These are phyloP conservation scores for Hedychridium roseum DNA, from an alignment of 2,888 invertebrate genomes.

Conservation along the genomic window DNA sequence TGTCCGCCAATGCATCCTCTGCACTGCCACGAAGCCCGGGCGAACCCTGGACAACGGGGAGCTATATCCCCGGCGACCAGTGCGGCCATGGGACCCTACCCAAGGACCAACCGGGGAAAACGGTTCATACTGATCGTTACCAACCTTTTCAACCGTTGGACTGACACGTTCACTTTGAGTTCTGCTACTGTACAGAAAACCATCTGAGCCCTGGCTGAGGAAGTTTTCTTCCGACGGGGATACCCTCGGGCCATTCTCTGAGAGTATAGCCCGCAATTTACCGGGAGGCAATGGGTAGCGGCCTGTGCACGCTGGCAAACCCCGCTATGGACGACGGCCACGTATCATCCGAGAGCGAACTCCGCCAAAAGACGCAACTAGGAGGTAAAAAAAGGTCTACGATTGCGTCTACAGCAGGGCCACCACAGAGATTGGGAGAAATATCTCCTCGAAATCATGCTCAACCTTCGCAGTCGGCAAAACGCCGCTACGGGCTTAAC, in stretches of 20 bases:
- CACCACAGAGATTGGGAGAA: slow-evolving; percentile 11
- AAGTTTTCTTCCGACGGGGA: slow-evolving; percentile 14
- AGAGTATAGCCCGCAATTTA: slow-evolving; percentile 24
- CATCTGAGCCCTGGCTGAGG: too few relatives aligned
- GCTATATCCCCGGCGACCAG: too few relatives aligned
- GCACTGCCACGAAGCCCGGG: too few relatives aligned
- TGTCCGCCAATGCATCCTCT: too few relatives aligned
- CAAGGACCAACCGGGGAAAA: too few relatives aligned
- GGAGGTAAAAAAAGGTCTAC: slow-evolving; percentile 21
- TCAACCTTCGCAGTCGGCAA: background rate
- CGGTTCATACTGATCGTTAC: too few relatives aligned
- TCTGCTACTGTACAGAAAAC: too few relatives aligned
- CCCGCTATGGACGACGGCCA: slow-evolving; percentile 19
- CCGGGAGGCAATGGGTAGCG: slow-evolving; percentile 5
- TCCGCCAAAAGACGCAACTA: slow-evolving; percentile 23
- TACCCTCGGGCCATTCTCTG: slow-evolving; percentile 15
- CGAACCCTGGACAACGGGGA: too few relatives aligned
- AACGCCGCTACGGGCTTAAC: slow-evolving; percentile 1
- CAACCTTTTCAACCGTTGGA: too few relatives aligned
- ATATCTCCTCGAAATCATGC: slow-evolving; percentile 4
- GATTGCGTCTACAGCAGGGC: slow-evolving; percentile 2
- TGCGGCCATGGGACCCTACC: too few relatives aligned
- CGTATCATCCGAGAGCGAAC: slow-evolving; percentile 24
- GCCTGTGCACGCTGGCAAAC: slow-evolving; percentile 12
- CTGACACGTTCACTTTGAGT: too few relatives aligned